These are phyloP conservation scores for Helicoverpa assulta DNA, from an alignment of 2,888 invertebrate genomes.

Conservation along the genomic window DNA sequence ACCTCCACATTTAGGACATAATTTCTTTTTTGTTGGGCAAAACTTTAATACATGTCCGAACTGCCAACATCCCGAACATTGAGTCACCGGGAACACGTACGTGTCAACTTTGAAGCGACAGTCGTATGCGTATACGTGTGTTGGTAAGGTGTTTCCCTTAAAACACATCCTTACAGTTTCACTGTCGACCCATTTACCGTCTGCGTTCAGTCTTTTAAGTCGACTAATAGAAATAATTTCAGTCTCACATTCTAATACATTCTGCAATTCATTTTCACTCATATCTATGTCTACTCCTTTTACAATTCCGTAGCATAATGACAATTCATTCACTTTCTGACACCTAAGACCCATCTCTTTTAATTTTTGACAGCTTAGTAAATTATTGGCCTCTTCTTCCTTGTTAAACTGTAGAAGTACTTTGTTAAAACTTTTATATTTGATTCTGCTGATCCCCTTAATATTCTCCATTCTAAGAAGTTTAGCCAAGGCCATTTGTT, in stretches of 20 bases:
- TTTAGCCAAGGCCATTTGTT: constrained; percentile 5
- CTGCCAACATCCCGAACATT: constrained; percentile 17
- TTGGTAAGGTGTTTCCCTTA: neutral
- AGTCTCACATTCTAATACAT: constrained; percentile 7
- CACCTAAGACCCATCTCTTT: constrained; percentile 13
- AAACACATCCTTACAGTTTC: constrained; percentile 6
- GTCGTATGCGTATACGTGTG: constrained; percentile 3
- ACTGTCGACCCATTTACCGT: constrained; percentile 17
- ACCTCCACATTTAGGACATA: constrained; percentile 17
- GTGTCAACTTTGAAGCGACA: constrained; percentile 12
- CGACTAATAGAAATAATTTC: constrained; percentile 13
- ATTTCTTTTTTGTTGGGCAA: constrained; percentile 11
- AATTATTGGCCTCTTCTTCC: no score
- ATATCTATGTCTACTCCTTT: constrained; percentile 15
- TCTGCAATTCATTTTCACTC: neutral
- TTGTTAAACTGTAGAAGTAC: no score
- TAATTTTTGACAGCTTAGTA: neutral
- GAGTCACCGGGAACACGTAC: constrained; percentile 12
- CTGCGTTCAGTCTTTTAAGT: constrained; percentile 8
- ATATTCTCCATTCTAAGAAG: neutral
- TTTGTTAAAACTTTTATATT: no score
- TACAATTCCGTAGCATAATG: constrained; percentile 11
- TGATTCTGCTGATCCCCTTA: no score
- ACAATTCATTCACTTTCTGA: constrained; percentile 13
- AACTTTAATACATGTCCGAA: constrained; percentile 14